Base-by-base conservation (phyloP, 23 tunicate species). In the Trididemnum clinides region DNA sequence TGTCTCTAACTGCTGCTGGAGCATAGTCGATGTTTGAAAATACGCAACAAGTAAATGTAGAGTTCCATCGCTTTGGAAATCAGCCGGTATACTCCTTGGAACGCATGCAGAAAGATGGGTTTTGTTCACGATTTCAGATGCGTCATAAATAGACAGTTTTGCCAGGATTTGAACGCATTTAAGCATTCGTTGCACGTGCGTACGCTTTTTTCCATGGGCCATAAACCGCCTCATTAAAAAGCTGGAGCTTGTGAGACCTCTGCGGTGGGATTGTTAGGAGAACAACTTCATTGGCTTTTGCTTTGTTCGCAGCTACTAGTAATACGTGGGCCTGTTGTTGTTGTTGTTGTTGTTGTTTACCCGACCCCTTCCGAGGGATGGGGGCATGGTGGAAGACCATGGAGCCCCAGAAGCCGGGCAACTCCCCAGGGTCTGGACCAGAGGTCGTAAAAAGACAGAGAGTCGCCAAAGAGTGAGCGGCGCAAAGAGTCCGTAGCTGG, bases 241-340 rank as follows among this genome's bases (percentile, higher is more conserved):
- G 84, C 35, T 80, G 78, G 12, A 80, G 33, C 12, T 33, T 31
- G 71, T 7, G 54, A 10, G 54, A 44, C 21, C 26, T 62, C 18
- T 62, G 69, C 27, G 69, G 69, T 62, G 22, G 69, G 27, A 62
- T 62, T 18, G 27, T 62, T 4, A 62, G 69, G 21, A 62, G 69
- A 21, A 21, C 21, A 12, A 62, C 21, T 4, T 6, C 69, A 21
- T 21, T 62, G 64, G 64, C 71, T 51, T 57, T 63, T 3, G 64
- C 64, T n/a, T 64, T 23, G 64, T 80, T 35, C 20, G 30, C 26
- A 33, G 84, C 33, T 3, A 15, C 64, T 23, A 80, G 27, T 19
- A 78, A 80, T 23, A 36, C n/a, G 77, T 80, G 84, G 4, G 33
- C n/a, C 29, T 80, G 78, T n/a, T 80, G 84, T n/a, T n/a, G n/a